Evolutionary conservation across 2,888 invertebrate genomes (phyloP), one percentile per base, ranked within the genome.

Genomic region (Hemistola chrysoprasaria): DNA sequence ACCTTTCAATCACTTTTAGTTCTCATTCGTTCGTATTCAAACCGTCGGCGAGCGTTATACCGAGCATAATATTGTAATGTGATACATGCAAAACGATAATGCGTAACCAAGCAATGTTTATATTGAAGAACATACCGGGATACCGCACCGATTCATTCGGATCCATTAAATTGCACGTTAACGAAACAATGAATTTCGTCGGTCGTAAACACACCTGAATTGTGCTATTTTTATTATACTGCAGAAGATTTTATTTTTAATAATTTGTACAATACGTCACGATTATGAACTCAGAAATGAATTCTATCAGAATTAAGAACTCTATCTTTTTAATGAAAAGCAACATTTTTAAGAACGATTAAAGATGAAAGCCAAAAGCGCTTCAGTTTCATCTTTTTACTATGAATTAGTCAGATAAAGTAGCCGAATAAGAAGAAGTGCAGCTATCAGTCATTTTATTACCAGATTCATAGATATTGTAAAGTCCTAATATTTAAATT

Each of bases 101-200:
- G 49, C 54, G 41, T 46, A 49, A 50, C 55, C 35, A 53, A 65
- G 56, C 54, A 54, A 59, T 69, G 64, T 70, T 66, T 68, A 62
- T 57, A 59, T 57, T 51, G 52, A 63, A 59, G 59, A 59, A 53
- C 61, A 67, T 62, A 59, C 56, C 56, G 56, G 60, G 61, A 65
- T 60, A 62, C 50, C 48, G 51, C 55, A 47, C 49, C 61, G 58
- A 65, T 69, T 70, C 62, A 71, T 69, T 65, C 59, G 52, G 50
- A 64, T 65, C 62, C 68, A 64, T 67, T 68, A 66, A 75, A 74
- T 71, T 69, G 69, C 57, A 68, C 61, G 64, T 65, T 65, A 66
- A 65, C 53, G 61, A 62, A 58, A 57, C 56, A 63, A 56, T 50
- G 55, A 42, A 40, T 56, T 57, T 53, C 33, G 32, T 29, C 28